These are phyloP conservation scores for Alentia gelatinosa DNA, from an alignment of 2,888 invertebrate genomes.

Conservation along the genomic window DNA sequence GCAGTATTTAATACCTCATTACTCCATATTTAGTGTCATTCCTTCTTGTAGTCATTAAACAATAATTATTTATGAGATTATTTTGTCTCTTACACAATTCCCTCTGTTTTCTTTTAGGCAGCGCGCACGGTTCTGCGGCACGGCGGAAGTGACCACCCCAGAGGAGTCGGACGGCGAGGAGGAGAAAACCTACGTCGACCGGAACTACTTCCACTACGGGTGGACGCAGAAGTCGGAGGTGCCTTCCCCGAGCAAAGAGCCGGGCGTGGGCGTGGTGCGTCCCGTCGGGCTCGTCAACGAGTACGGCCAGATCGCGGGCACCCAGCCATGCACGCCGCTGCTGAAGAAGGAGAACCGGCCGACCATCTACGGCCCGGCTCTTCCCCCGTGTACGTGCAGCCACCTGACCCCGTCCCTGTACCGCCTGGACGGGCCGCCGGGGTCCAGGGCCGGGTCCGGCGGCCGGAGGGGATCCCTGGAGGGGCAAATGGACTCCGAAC, in stretches of 20 bases:
- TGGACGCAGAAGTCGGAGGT: conserved; percentile 52
- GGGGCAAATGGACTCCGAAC: conserved; percentile 16
- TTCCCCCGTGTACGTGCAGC: conserved; percentile 50
- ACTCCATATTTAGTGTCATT: background rate
- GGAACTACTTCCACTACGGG: conserved; percentile 53
- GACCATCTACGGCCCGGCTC: conserved; percentile 54
- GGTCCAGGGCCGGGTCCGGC: background rate
- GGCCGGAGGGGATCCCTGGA: background rate
- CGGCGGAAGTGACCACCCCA: background rate
- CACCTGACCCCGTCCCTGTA: conserved; percentile 35
- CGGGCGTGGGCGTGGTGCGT: conserved; percentile 24
- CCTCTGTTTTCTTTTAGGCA: conserved; percentile 2
- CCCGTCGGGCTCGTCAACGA: background rate
- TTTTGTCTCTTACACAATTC: too few species aligned
- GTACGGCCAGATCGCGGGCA: conserved; percentile 39
- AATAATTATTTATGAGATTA: too few species aligned
- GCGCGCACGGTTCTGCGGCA: conserved; percentile 40
- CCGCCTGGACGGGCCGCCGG: background rate
- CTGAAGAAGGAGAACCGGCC: conserved; percentile 41
- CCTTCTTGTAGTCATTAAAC: background rate
- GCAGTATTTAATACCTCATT: too few species aligned
- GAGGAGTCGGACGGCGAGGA: conserved; percentile 49
- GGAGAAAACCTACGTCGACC: conserved; percentile 52
- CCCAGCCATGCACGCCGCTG: conserved; percentile 54
- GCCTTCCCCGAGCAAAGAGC: conserved; percentile 48